phyloP scores from a whole-genome alignment of 1,140 invertebrate species.

The Dreissena rostriformis region DNA sequence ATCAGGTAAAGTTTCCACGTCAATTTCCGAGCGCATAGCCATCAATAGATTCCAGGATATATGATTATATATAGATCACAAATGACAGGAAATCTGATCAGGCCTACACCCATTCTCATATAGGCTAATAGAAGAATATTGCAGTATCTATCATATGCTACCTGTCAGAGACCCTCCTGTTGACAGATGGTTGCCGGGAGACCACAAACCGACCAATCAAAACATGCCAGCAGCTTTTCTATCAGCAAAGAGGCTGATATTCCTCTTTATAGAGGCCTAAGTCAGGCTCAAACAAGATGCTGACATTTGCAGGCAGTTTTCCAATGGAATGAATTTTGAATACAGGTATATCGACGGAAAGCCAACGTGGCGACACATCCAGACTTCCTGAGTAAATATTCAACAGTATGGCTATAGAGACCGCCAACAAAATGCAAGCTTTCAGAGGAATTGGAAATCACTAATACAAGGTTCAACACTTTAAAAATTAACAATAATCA shows the following conservation, averaged over 20 bases:
- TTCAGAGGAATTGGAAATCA: slow-evolving; percentile 7
- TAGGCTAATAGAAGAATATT: background rate
- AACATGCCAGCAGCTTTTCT: slow-evolving; percentile 25
- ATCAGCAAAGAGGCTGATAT: slow-evolving; percentile 34
- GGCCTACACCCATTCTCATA: slow-evolving; percentile 22
- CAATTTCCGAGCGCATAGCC: background rate
- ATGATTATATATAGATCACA: background rate
- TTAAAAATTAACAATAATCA: slow-evolving; percentile 14
- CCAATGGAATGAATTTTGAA: background rate
- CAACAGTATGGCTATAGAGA: background rate
- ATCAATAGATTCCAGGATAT: background rate
- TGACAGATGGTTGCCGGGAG: slow-evolving; percentile 47
- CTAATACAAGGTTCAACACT: background rate
- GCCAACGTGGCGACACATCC: background rate
- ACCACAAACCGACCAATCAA: slow-evolving; percentile 45
- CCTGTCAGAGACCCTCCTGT: slow-evolving; percentile 41
- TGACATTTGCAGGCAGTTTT: slow-evolving; percentile 18
- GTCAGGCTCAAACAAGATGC: background rate
- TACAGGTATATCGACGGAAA: slow-evolving; percentile 22
- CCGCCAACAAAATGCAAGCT: slow-evolving; percentile 20
- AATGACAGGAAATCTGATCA: slow-evolving; percentile 10
- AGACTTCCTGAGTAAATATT: slow-evolving; percentile 45
- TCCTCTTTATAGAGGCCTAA: background rate
- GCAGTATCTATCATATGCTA: slow-evolving; percentile 37
- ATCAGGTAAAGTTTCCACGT: background rate